Base-by-base conservation (phyloP, 2,888 invertebrate genomes). In the Lacanobia wlatinum region DNA sequence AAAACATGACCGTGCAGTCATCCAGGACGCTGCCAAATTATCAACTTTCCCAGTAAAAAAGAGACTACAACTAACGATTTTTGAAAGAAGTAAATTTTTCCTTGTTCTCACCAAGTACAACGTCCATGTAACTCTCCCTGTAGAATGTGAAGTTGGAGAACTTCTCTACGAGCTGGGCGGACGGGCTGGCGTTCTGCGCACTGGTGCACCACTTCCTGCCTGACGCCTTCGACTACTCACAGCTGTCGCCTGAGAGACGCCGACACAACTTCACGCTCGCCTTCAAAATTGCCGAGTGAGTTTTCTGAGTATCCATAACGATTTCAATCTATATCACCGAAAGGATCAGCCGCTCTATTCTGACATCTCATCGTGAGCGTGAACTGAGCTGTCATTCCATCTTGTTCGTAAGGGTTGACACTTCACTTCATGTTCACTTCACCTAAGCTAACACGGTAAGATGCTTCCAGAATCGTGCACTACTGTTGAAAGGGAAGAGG, bases 101-200 rank as follows among this genome's bases (percentile, higher is more conserved):
- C 28, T 46, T 14, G 16, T 28, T 48, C 16, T 50, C 58, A 59
- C 14, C 16, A 48, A 12, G 8, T 67, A 67, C 28, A 70, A 52
- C 34, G 2, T 14, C n/a, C 6, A 4, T 53, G 9, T 43, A 12
- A 34, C 58, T 72, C 66, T 69, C 64, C 48, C 76, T n/a, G 12
- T 96, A 99, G 99, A 98, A 99, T 97, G 98, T 99, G 94, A 98
- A 98, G 97, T 97, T 99, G 97, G 98, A 98, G 93, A 99, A 99
- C 97, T 99, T 99, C 97, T 99, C 99, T 91, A 98, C 98, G 94
- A 98, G 98, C 96, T 99, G 99, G 99, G 98, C 98, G 96, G 98
- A 99, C 96, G 99, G 99, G 92, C 97, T 99, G 97, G 99, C 99
- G 88, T 99, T 99, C 97, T 99, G 99, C 96, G 99, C 99, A 90